Percentiles rank a stretch among this genome's conserved stretches.
Evolutionary conservation across 2,888 invertebrate genomes (phyloP).

Genomic region (Trachelus stipa): DNA sequence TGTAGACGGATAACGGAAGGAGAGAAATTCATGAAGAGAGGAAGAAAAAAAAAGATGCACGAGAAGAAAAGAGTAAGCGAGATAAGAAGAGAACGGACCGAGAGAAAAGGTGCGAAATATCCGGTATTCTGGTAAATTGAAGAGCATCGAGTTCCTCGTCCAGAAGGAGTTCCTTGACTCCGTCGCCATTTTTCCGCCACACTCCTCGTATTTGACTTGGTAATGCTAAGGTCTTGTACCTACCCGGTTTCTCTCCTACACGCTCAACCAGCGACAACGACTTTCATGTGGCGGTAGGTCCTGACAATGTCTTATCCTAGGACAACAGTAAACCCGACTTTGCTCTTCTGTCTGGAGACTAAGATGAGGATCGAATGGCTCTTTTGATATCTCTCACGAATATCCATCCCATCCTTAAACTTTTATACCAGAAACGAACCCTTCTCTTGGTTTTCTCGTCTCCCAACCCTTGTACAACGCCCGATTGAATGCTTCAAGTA

Average conservation of each 20-base stretch:
- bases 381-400: constrained; percentile 36
- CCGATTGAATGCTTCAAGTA: neutral
- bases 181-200: constrained; percentile 52
- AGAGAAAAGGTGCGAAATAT: constrained; percentile 34
- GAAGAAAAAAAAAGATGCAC: neutral
- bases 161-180: constrained; percentile 52
- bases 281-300: constrained; percentile 53
- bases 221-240: constrained; percentile 56
- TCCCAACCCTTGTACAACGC: constrained; percentile 23
- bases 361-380: constrained; percentile 29
- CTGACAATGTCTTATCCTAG: constrained; percentile 39
- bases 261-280: constrained; percentile 38
- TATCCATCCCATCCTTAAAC: constrained; percentile 8
- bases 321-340: constrained; percentile 22
- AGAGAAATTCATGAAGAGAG: constrained; percentile 22
- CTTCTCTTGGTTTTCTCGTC: neutral
- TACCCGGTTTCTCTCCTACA: constrained; percentile 25
- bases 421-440: neutral
- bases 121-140: constrained; percentile 46
- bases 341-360: constrained; percentile 13
- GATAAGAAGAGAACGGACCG: neutral
- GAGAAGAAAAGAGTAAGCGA: neutral
- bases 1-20: neutral
- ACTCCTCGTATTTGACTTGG: constrained; percentile 63
- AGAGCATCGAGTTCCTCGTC: constrained; percentile 18